Conservation (phyloP, 1,140 invertebrate species). For the Dufourea novaeangliae region DNA sequence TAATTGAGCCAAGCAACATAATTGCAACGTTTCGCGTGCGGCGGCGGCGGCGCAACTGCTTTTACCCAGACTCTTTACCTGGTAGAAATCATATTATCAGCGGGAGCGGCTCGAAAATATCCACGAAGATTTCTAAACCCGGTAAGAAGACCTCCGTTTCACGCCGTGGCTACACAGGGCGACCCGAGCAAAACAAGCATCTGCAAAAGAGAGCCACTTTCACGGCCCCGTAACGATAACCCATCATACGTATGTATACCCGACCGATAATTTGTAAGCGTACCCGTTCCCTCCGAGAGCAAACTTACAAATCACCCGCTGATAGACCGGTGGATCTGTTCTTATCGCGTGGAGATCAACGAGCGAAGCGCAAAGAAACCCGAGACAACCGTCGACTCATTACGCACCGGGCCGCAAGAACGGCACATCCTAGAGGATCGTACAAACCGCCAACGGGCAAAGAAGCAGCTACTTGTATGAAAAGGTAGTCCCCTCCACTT, state of each 20-base stretch:
- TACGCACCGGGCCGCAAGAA: slow-evolving; percentile 6
- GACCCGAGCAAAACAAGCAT: slow-evolving; percentile 24
- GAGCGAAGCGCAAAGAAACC: slow-evolving; percentile 26
- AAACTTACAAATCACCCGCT: slow-evolving; percentile 37
- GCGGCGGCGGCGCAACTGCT: no score
- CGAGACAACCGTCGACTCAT: slow-evolving; percentile 10
- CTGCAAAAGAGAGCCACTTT: slow-evolving; percentile 21
- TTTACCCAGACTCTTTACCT: no score
- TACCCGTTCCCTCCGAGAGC: slow-evolving; percentile 1
- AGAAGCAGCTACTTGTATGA: background rate
- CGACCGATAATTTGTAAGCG: slow-evolving; percentile 41
- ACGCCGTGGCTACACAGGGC: background rate
- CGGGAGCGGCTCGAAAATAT: background rate
- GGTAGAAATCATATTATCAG: background rate
- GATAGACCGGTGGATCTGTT: slow-evolving; percentile 10
- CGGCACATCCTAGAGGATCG: background rate
- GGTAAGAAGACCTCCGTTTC: slow-evolving; percentile 1
- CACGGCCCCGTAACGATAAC: slow-evolving; percentile 27
- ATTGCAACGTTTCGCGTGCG: no score
- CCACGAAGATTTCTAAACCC: slow-evolving; percentile 1
- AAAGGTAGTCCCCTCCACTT: no score
- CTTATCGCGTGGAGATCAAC: slow-evolving; percentile 14
- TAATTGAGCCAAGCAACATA: no score
- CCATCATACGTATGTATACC: slow-evolving; percentile 17
- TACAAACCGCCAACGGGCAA: background rate